Conservation (phyloP, 1,140 invertebrate genomes). For the Eriosoma lanigerum region DNA sequence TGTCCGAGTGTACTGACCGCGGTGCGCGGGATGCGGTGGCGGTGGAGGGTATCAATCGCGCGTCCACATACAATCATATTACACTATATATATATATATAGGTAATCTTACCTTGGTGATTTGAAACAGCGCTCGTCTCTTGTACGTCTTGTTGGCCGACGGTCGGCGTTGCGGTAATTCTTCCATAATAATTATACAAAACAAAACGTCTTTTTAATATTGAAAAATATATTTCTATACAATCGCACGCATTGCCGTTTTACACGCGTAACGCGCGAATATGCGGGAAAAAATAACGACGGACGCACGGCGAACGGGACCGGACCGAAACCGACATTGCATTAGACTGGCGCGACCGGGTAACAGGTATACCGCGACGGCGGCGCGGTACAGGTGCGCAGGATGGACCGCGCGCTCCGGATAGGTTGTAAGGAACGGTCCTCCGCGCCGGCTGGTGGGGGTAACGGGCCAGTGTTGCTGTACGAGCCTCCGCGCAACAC, state of each 20-base stretch:
- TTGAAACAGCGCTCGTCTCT: conserved; percentile 52
- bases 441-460: background rate
- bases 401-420: conserved; percentile 15
- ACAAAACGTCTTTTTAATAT: no score
- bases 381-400: conserved; percentile 17
- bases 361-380: background rate
- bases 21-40: background rate
- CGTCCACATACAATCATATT: background rate
- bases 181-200: background rate
- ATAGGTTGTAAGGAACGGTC: background rate
- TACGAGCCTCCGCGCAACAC: background rate
- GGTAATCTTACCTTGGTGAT: conserved; percentile 49
- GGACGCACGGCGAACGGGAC: background rate
- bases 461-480: background rate
- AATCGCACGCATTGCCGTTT: background rate
- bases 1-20: conserved; percentile 47
- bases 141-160: conserved; percentile 31
- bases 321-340: background rate
- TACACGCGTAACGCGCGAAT: background rate
- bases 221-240: no score
- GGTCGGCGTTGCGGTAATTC: background rate
- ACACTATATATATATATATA: background rate
- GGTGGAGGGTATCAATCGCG: background rate
- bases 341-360: conserved; percentile 9
- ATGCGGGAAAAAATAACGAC: background rate